Conservation (phyloP, 2,797 vertebrate species). For the Cyclopterus lumpus region DNA sequence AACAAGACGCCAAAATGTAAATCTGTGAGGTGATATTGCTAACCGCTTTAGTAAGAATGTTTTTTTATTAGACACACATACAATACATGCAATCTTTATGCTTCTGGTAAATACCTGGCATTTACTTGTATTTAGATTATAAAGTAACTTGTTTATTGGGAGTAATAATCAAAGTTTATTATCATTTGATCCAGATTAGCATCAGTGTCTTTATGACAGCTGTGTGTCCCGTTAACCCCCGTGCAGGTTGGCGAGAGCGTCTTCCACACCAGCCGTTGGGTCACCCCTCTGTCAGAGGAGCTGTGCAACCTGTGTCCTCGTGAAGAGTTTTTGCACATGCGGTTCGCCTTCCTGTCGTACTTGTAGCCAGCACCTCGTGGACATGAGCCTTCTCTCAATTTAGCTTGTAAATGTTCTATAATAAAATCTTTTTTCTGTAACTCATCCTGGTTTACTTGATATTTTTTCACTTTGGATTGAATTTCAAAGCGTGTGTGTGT, state of each 20-base stretch:
- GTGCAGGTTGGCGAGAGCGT: constrained; percentile 88
- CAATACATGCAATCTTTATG: neutral
- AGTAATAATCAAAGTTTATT: neutral
- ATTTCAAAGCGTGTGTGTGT: neutral
- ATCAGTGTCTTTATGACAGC: neutral
- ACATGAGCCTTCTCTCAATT: constrained; percentile 22
- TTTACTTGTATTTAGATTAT: too few relatives aligned
- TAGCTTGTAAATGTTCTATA: constrained; percentile 83
- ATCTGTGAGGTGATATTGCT: neutral
- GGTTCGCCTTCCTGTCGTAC: constrained; percentile 84
- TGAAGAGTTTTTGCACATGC: constrained; percentile 74
- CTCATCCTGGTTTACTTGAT: constrained; percentile 23
- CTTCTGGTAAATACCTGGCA: too few relatives aligned
- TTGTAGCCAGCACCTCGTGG: constrained; percentile 61
- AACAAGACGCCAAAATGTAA: neutral
- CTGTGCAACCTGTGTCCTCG: constrained; percentile 86
- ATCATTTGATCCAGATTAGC: neutral
- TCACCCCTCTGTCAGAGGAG: constrained; percentile 82
- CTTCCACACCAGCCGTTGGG: constrained; percentile 93
- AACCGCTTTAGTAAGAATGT: neutral
- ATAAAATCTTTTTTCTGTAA: constrained; percentile 81
- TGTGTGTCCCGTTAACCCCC: neutral
- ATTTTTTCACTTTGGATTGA: neutral
- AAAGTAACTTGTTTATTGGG: neutral
- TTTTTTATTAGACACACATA: neutral